phyloP scores from a whole-genome alignment of 2,113 vertebrate genomes.

The Ovis canadensis region DNA sequence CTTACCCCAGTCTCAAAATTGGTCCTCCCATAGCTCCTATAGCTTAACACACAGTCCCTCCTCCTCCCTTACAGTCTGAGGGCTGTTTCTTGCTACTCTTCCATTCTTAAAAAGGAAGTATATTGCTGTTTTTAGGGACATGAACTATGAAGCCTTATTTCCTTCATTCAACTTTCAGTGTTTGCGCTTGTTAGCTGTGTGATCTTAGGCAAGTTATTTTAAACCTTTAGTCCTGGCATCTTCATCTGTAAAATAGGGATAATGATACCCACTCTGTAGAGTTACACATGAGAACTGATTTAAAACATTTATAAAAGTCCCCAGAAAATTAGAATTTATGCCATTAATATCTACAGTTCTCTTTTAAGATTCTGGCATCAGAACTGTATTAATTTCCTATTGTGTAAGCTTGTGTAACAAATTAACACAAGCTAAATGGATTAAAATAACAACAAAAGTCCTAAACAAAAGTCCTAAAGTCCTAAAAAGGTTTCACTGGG shows the following conservation, averaged over 20 bases:
- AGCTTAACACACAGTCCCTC: too few relatives aligned
- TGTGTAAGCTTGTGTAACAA: background rate
- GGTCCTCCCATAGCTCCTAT: background rate
- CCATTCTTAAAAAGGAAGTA: background rate
- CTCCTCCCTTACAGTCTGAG: background rate
- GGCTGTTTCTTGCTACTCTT: background rate
- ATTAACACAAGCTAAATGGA: background rate
- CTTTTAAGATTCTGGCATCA: background rate
- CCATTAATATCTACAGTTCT: background rate
- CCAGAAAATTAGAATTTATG: background rate
- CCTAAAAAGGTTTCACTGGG: background rate
- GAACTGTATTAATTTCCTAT: background rate
- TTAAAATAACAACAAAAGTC: background rate
- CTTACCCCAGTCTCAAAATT: background rate
- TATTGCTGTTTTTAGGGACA: background rate
- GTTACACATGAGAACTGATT: background rate
- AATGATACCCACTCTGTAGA: background rate
- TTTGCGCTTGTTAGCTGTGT: background rate
- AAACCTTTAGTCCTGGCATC: background rate
- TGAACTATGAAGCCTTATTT: background rate
- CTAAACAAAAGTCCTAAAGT: background rate
- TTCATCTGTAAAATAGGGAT: background rate
- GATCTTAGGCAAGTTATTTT: background rate
- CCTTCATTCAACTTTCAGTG: background rate
- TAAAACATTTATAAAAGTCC: background rate